Percentiles rank a stretch among this genome's conserved stretches.
These are phyloP conservation scores for Caenorhabditis sp. DNA, from an alignment of 2,888 invertebrate species.

Conservation along the genomic window DNA sequence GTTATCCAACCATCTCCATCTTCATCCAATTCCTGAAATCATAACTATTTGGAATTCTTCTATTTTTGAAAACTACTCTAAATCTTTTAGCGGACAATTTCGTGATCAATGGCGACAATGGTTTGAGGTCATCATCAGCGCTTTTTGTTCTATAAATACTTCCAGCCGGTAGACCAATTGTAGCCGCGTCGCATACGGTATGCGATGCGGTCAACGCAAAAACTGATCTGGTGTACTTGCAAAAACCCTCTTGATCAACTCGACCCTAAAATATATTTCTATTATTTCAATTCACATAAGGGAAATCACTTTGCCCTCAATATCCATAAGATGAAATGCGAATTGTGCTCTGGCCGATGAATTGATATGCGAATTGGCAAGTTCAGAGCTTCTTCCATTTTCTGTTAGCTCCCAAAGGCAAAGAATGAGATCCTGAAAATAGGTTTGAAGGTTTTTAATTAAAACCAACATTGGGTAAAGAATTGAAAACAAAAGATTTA, in stretches of 20 bases:
- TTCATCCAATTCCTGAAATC: slow-evolving; percentile 50
- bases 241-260: slow-evolving; percentile 54
- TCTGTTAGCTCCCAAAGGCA: slow-evolving; percentile 59
- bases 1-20: slow-evolving; percentile 63
- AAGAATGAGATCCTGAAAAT: slow-evolving; percentile 56
- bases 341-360: slow-evolving; percentile 61
- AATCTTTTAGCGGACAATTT: slow-evolving; percentile 37
- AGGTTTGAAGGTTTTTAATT: background rate
- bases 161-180: slow-evolving; percentile 45
- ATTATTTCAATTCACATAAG: background rate
- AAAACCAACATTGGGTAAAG: background rate
- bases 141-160: slow-evolving; percentile 49
- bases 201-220: slow-evolving; percentile 56
- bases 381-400: slow-evolving; percentile 31
- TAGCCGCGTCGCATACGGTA: slow-evolving; percentile 22
- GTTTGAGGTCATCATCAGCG: slow-evolving; percentile 41
- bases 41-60: background rate
- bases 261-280: slow-evolving; percentile 41
- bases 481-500: background rate
- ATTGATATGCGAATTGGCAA: slow-evolving; percentile 35
- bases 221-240: slow-evolving; percentile 53
- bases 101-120: slow-evolving; percentile 36
- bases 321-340: slow-evolving; percentile 57
- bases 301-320: slow-evolving; percentile 48
- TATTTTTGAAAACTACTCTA: slow-evolving; percentile 13